Base-by-base conservation (phyloP, 1,140 invertebrate species). In the Cecropterus lyciades region DNA sequence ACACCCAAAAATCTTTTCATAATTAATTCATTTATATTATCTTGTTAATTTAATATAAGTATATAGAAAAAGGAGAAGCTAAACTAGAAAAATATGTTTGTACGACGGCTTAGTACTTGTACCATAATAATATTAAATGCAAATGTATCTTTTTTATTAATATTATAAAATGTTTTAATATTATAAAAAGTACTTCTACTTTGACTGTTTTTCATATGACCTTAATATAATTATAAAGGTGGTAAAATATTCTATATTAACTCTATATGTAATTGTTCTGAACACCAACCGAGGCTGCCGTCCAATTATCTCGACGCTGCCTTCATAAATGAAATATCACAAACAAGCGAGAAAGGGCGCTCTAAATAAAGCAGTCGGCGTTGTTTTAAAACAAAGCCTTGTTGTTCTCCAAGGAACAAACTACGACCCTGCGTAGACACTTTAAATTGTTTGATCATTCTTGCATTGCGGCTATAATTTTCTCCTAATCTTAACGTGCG, bases 291-390 rank as follows among this genome's bases (percentile, higher is more conserved):
- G 11, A 56, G 16, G 16, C 16, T 16, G 52, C 30, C 37, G 13
- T 55, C 52, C 52, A 55, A 55, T 55, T 55, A 55, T 37, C 15
- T 17, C 30, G 52, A 40, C 33, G 52, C 16, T 20, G 11, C 53
- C n/a, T 52, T 52, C 24, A 30, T 56, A 42, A 42, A 56, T 56
- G 53, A 43, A 56, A 56, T 56, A 56, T 56, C 53, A 56, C 48
- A 27, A 56, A 56, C 53, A 51, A 51, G 48, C 42, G 20, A 51
- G 48, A 51, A 42, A 56, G 37, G 37, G 53, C 15, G 33, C 53
- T 16, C 37, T 56, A 24, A 52, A 52, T 56, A 51, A 56, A 40
- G 37, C 11, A 27, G 42, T 14, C 42, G 17, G 48, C 53, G 15
- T 40, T 56, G 37, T 56, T 56, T 56, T 56, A 40, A 56, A 40